Conservation (phyloP, 2,797 vertebrate genomes). For the Sitta carolinensis region DNA sequence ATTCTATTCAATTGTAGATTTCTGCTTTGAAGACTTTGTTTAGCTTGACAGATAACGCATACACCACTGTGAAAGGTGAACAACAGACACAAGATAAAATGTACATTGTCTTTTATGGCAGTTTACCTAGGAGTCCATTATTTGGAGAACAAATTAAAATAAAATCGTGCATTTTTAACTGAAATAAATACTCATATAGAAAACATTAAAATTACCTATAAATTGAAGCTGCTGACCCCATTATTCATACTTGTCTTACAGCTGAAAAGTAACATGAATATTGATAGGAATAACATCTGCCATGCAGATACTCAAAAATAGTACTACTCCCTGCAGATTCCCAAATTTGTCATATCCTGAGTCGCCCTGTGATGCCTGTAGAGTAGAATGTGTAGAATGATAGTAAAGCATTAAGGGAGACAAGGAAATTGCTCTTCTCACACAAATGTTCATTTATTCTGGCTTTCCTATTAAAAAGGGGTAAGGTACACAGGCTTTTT, state of each 20-base stretch:
- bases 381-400: not conserved
- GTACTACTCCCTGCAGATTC: not conserved
- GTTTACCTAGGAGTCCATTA: not conserved
- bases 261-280: not conserved
- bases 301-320: not conserved
- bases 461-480: not conserved
- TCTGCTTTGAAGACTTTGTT: not conserved
- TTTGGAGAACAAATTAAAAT: not conserved
- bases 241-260: not conserved
- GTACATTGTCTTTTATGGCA: not conserved
- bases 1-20: not conserved
- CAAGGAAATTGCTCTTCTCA: not conserved
- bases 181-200: not conserved
- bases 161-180: not conserved
- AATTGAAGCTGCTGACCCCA: not conserved
- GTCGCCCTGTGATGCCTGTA: not conserved
- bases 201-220: not conserved
- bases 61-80: not conserved
- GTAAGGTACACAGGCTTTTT: fast-evolving
- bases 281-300: not conserved
- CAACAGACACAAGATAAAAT: not conserved
- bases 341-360: not conserved
- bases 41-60: not conserved
- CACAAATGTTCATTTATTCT: not conserved
- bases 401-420: not conserved